A percentile compares a stretch with the other conserved stretches of the same genome.
phyloP scores from a whole-genome alignment of 2,113 vertebrate genomes.

The Climacteris rufus region DNA sequence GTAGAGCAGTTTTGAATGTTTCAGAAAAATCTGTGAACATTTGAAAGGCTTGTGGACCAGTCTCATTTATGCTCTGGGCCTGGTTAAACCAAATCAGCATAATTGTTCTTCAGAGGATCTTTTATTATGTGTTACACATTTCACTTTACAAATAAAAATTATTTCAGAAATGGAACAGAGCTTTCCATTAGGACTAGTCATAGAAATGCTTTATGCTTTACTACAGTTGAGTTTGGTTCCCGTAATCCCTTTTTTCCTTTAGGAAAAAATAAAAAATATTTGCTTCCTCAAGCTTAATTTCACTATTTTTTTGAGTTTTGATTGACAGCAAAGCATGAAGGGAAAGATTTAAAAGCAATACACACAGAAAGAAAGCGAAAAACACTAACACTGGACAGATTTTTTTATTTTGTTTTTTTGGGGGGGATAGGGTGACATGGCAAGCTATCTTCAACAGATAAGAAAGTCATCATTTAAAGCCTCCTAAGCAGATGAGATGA shows the following conservation, averaged over 20 bases:
- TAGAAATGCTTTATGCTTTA: conserved; percentile 26
- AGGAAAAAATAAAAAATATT: not conserved
- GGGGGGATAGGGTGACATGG: accelerated
- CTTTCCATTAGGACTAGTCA: conserved; percentile 2
- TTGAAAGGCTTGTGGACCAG: not conserved
- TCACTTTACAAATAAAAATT: conserved; percentile 35
- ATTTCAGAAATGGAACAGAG: conserved; percentile 24
- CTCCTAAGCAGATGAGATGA: not conserved
- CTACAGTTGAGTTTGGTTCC: conserved; percentile 12
- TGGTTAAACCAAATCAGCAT: conserved; percentile 45
- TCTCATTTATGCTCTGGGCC: not conserved
- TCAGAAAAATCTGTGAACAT: conserved; percentile 15
- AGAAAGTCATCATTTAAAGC: not conserved
- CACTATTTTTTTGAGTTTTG: not conserved
- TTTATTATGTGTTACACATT: conserved; percentile 57
- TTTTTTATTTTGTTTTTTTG: not conserved
- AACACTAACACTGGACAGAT: not conserved
- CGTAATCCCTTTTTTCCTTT: not conserved
- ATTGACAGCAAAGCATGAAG: not conserved
- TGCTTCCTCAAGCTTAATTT: not conserved
- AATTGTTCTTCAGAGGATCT: conserved; percentile 57
- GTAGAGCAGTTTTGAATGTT: conserved; percentile 9
- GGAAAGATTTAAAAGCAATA: not conserved
- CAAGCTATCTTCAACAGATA: not conserved
- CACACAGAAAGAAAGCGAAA: not conserved